Evolutionary conservation across 1,140 invertebrate genomes (phyloP), one percentile per base, ranked within the genome.

Genomic region (Pseudomyrmex sp.): DNA sequence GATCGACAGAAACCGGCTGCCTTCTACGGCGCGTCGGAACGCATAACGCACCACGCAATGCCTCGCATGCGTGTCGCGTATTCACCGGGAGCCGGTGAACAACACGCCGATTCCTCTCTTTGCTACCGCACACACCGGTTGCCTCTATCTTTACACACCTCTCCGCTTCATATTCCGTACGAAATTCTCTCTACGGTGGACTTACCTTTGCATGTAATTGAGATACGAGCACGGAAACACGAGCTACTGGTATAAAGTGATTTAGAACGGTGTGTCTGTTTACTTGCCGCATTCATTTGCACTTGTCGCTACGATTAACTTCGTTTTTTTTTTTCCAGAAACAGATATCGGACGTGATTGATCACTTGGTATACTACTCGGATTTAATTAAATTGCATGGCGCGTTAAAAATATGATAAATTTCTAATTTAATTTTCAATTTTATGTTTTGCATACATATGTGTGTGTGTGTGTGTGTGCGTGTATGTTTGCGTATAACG

Each of bases 1-100:
- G 79, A 87, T 83, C 85, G 85, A 87, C 82, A 82, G 89, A 85
- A 86, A 89, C 85, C 85, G 79, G 76, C 73, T 82, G 76, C 87
- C 87, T 90, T 91, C 72, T 89, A 91, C 44, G 88, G 86, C 61
- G 83, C 85, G 87, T 86, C 35, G 69, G 61, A 35, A 84, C 46
- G 72, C 84, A 65, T 72, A 83, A 86, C 84, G 84, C 76, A 86
- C 84, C 56, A 63, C 9, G 65, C 61, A 65, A 23, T 26, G 20
- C 50, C 35, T 35, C 8, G 48, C 48, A 65, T 35, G 61, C 48
- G 26, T 66, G 26, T 62, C 44, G 58, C 23, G 5, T 44, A 12
- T 35, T 35, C 35, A 35, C 35, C 1, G 35, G 48, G 5, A 63
- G 23, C 5, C 46, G 23, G 46, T 62, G 35, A 35, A 35, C 35